phyloP scores from a whole-genome alignment of 1,140 invertebrate genomes.

The Luehdorfia chinensis region DNA sequence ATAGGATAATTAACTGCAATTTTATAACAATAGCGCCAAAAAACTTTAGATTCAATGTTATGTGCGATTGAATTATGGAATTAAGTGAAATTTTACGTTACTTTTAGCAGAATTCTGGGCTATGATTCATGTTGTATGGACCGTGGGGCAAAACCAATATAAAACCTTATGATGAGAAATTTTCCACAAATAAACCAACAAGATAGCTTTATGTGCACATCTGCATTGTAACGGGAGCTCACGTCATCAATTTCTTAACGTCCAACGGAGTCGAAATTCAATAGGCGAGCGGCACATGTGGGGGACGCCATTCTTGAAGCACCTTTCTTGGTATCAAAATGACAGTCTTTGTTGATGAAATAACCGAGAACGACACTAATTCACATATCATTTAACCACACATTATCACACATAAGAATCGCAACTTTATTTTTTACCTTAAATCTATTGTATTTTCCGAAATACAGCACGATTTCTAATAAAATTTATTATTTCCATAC shows the following conservation, averaged over 20 bases:
- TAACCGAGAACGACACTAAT: slow-evolving; percentile 58
- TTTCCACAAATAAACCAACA: slow-evolving; percentile 33
- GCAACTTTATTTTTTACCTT: slow-evolving; percentile 57
- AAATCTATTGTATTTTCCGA: slow-evolving; percentile 54
- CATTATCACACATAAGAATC: slow-evolving; percentile 40
- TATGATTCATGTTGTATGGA: slow-evolving; percentile 57
- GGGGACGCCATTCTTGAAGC: slow-evolving; percentile 77
- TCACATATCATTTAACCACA: slow-evolving; percentile 48
- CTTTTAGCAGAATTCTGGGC: slow-evolving; percentile 53
- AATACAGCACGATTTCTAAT: slow-evolving; percentile 68
- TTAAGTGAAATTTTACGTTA: slow-evolving; percentile 35
- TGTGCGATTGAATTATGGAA: slow-evolving; percentile 11
- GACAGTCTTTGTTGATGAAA: slow-evolving; percentile 71
- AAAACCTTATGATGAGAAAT: slow-evolving; percentile 16
- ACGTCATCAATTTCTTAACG: slow-evolving; percentile 64
- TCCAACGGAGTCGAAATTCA: slow-evolving; percentile 57
- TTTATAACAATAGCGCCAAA: slow-evolving; percentile 17
- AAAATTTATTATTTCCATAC: slow-evolving; percentile 75
- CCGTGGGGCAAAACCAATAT: slow-evolving; percentile 27
- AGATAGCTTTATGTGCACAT: slow-evolving; percentile 34
- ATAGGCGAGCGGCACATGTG: slow-evolving; percentile 74
- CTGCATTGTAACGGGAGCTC: slow-evolving; percentile 44
- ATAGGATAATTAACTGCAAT: slow-evolving; percentile 24
- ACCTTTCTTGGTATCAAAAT: slow-evolving; percentile 75
- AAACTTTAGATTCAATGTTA: slow-evolving; percentile 18